A percentile compares a stretch with the other conserved stretches of the same genome.
These are phyloP conservation scores for Mastigias papua DNA, from an alignment of 30 jellyfish, hydroid and myxozoan genomes.

Conservation along the genomic window DNA sequence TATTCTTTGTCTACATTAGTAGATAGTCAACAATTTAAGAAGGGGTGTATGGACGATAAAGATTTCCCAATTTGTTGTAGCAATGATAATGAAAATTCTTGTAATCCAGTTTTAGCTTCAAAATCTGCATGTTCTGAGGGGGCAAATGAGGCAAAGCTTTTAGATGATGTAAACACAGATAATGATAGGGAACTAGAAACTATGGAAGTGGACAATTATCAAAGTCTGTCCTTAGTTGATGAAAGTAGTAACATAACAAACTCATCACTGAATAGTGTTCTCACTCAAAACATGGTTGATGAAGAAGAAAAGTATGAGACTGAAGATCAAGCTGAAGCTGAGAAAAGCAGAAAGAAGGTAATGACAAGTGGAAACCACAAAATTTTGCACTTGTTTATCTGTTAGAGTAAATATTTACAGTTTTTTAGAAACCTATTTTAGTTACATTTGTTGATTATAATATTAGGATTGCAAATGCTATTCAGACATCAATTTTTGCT, in stretches of 20 bases:
- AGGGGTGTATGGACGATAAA: no score
- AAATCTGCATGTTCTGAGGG: background rate
- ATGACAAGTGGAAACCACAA: background rate
- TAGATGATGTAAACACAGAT: background rate
- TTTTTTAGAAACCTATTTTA: no score
- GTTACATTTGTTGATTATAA: no score
- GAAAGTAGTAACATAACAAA: constrained; percentile 13
- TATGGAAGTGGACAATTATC: background rate
- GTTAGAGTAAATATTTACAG: no score
- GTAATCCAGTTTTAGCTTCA: no score
- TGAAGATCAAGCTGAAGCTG: constrained; percentile 48
- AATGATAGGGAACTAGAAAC: background rate
- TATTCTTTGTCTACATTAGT: no score
- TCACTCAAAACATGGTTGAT: constrained; percentile 50
- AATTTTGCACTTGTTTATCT: background rate
- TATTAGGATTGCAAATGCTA: no score
- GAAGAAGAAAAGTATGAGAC: constrained; percentile 51
- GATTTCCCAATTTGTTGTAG: no score
- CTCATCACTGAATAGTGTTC: background rate
- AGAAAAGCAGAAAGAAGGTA: constrained; percentile 5
- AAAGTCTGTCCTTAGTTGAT: constrained; percentile 1
- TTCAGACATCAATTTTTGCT: no score
- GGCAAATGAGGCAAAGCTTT: background rate
- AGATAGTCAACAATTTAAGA: no score
- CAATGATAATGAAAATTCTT: no score